These are phyloP conservation scores for Watsonalla binaria DNA, from an alignment of 2,888 invertebrate species.

Conservation along the genomic window DNA sequence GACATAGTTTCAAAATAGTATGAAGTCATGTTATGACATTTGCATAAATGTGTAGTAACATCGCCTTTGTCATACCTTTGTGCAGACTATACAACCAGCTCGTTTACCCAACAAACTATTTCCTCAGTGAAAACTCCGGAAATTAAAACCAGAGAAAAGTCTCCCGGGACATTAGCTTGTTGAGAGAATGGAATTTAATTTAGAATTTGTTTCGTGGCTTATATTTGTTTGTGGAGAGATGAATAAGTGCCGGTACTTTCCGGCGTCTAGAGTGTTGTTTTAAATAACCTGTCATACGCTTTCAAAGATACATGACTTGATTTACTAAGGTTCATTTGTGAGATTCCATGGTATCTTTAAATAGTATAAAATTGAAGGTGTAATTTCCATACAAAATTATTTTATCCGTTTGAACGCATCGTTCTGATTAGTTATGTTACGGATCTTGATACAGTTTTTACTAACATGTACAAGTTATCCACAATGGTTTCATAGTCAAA, in stretches of 20 bases:
- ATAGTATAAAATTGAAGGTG: too few relatives aligned
- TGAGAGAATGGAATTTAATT: slow-evolving; percentile 63
- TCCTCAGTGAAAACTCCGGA: slow-evolving; percentile 68
- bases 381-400: too few relatives aligned
- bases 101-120: slow-evolving; percentile 62
- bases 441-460: too few relatives aligned
- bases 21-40: too few relatives aligned
- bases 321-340: too few relatives aligned
- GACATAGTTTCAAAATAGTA: too few relatives aligned
- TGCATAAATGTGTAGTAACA: too few relatives aligned
- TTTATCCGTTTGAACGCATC: too few relatives aligned
- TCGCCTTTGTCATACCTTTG: background rate
- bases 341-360: too few relatives aligned
- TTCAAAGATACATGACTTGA: background rate
- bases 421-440: too few relatives aligned
- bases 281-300: background rate
- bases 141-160: slow-evolving; percentile 72
- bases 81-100: slow-evolving; percentile 7
- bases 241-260: slow-evolving; percentile 27
- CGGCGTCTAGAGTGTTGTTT: slow-evolving; percentile 3
- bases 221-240: slow-evolving; percentile 47
- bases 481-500: too few relatives aligned
- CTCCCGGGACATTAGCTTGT: slow-evolving; percentile 64
- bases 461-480: too few relatives aligned
- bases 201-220: slow-evolving; percentile 55